These are phyloP conservation scores for Riptortus pedestris DNA, from an alignment of 1,140 invertebrate species.

Conservation along the genomic window DNA sequence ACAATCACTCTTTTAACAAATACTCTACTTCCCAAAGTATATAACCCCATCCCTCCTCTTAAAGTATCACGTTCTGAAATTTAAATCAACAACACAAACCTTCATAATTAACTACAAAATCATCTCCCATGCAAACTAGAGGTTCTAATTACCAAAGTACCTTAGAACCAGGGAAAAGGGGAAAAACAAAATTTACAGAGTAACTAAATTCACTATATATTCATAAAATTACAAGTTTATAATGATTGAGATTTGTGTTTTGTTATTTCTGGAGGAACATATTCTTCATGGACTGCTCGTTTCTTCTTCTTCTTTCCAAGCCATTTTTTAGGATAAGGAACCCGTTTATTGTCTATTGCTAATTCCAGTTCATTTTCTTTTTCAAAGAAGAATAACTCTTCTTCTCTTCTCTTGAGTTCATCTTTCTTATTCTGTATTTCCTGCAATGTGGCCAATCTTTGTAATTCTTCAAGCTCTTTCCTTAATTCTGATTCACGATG, in stretches of 20 bases:
- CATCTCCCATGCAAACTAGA: too few species aligned
- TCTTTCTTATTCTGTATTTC: constrained; percentile 49
- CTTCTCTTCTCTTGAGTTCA: constrained; percentile 47
- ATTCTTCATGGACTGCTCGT: constrained; percentile 15
- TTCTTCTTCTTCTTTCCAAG: constrained; percentile 26
- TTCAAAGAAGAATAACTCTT: constrained; percentile 66
- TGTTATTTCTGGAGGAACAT: constrained; percentile 30
- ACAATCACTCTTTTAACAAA: too few species aligned
- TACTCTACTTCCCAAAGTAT: too few species aligned
- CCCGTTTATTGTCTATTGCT: constrained; percentile 45
- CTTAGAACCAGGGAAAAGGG: too few species aligned
- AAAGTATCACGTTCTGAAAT: too few species aligned
- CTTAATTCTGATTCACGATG: constrained; percentile 38
- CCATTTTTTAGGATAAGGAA: constrained; percentile 13
- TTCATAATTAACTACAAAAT: too few species aligned
- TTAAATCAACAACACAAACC: too few species aligned
- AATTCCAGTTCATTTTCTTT: constrained; percentile 62
- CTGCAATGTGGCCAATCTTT: constrained; percentile 43
- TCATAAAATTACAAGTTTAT: background rate
- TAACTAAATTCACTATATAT: too few species aligned
- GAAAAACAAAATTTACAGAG: too few species aligned
- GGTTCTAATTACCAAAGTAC: too few species aligned
- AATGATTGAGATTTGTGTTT: constrained; percentile 12
- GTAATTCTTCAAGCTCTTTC: constrained; percentile 44
- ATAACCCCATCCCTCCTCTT: too few species aligned